Percentiles rank a stretch among this genome's conserved stretches.
phyloP scores from a whole-genome alignment of 2,113 vertebrate genomes.

The Vicugna pacos region DNA sequence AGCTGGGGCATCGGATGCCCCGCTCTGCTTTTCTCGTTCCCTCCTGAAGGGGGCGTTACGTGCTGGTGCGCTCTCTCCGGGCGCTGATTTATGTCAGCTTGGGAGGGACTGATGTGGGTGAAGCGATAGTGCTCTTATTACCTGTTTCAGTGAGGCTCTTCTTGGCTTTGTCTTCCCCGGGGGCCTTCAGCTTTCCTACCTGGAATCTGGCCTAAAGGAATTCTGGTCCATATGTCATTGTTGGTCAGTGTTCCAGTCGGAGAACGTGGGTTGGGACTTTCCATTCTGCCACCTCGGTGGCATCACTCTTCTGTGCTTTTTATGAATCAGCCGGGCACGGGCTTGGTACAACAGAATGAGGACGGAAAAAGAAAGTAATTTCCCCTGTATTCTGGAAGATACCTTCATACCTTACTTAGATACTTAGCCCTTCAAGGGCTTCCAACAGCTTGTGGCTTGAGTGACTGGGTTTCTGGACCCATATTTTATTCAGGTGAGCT shows the following conservation, averaged over 20 bases:
- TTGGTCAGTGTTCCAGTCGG: not conserved
- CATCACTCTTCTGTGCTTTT: not conserved
- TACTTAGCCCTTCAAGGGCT: not conserved
- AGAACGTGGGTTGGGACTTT: not conserved
- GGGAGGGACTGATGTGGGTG: not conserved
- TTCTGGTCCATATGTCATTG: not conserved
- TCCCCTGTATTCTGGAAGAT: not conserved
- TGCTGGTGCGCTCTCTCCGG: not conserved
- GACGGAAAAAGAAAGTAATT: not conserved
- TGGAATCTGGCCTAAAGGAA: not conserved
- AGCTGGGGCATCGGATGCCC: not conserved
- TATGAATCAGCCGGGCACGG: not conserved
- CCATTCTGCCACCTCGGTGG: not conserved
- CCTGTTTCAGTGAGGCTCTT: not conserved
- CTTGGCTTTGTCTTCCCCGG: not conserved
- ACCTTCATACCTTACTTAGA: not conserved
- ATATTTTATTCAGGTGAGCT: not conserved
- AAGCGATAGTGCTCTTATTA: not conserved
- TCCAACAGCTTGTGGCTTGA: not conserved
- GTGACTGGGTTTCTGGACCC: not conserved
- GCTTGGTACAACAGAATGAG: not conserved
- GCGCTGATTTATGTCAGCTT: not conserved
- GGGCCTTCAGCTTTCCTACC: not conserved
- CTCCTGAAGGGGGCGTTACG: not conserved
- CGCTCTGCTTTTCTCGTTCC: not conserved